Base-by-base conservation (phyloP, 2,888 invertebrate genomes). In the Eupithecia abbreviata region DNA sequence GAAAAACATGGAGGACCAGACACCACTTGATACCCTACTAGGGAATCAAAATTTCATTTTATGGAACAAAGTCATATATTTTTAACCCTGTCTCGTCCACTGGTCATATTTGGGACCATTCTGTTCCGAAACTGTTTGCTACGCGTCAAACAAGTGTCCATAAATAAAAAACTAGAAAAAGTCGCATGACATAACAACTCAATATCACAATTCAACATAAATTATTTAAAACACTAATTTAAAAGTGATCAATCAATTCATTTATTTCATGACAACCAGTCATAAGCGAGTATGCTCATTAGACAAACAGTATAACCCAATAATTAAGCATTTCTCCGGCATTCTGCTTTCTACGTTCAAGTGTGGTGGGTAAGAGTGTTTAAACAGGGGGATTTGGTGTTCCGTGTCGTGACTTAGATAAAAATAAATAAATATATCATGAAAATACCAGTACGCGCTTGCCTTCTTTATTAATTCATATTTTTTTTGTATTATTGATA, bases 261-360 rank as follows among this genome's bases (percentile, higher is more conserved):
- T 68, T n/a, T 76, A 77, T 85, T 80, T 82, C 87, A 89, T 87
- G 88, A 83, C 85, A 85, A 84, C 47, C 75, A 73, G 77, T 80
- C 86, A 82, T 89, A 88, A 89, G 83, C 78, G 78, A 79, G 76
- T 78, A 78, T 72, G 43, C 84, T 87, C 84, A 89, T 88, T 87
- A 87, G 76, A 77, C 81, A 86, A 85, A 84, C 85, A 82, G 77
- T 81, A 82, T 81, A 78, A 80, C 82, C 83, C 84, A 87, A 89
- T 86, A 88, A 90, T 90, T 88, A 90, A 84, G 84, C 85, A 84
- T 85, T 77, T 82, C 76, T 76, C 75, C 85, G 81, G 84, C 86
- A 89, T 87, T 85, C 83, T 67, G 84, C 91, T 91, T 91, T 91
- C 90, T 84, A 87, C 79, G 82, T 81, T 71, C 80, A 81, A 79